Conservation (phyloP, 2,797 vertebrate genomes). For the Chelmon rostratus region DNA sequence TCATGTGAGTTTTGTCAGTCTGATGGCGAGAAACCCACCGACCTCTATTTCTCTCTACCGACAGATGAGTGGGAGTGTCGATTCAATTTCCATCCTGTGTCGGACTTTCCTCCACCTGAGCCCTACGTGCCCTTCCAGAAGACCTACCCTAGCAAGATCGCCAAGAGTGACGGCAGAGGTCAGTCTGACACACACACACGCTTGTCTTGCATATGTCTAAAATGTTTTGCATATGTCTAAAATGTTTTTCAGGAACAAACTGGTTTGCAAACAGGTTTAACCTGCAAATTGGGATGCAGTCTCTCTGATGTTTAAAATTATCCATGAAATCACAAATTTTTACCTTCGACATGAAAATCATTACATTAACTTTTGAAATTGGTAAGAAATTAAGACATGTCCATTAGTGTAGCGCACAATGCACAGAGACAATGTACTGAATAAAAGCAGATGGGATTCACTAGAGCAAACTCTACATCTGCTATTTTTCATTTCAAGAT, state of each 20-base stretch:
- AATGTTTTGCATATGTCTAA: too few relatives aligned
- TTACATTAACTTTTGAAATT: too few relatives aligned
- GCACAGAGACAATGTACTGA: too few relatives aligned
- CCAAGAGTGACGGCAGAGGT: conserved; percentile 91
- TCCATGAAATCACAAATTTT: not conserved
- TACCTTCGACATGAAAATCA: too few relatives aligned
- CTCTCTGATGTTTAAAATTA: not conserved
- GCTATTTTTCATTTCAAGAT: too few relatives aligned
- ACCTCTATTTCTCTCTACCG: conserved; percentile 18
- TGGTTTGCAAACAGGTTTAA: too few relatives aligned
- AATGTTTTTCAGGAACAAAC: too few relatives aligned
- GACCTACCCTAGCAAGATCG: conserved; percentile 94
- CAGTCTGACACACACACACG: conserved; percentile 5
- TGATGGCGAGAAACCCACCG: not conserved
- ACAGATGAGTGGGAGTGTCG: conserved; percentile 96
- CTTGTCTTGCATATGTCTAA: too few relatives aligned
- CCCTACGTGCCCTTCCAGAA: conserved; percentile 90
- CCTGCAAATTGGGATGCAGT: not conserved
- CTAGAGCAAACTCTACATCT: not conserved
- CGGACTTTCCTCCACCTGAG: conserved; percentile 95
- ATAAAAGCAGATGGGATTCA: not conserved
- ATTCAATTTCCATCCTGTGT: conserved; percentile 94
- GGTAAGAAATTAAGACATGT: not conserved
- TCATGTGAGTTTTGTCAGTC: too few relatives aligned
- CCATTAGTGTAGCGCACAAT: not conserved